Evolutionary conservation across 2,113 vertebrate species (phyloP).

Genomic region (Asarcornis scutulata): DNA sequence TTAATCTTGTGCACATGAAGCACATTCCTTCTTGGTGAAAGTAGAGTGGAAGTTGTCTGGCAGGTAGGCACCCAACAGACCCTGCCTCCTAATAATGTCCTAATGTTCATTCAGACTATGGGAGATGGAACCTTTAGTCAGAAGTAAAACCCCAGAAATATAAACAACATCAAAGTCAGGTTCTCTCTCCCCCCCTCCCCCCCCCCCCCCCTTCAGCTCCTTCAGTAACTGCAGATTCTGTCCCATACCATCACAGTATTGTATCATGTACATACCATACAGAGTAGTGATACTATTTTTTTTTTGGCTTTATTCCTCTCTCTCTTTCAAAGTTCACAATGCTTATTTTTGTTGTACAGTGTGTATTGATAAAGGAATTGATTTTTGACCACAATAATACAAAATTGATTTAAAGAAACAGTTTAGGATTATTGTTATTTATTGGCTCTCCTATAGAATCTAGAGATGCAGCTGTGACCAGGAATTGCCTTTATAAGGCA

Average conservation of each 20-base stretch:
- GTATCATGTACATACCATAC: fast-evolving
- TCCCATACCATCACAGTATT: not conserved
- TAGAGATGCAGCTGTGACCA: not conserved
- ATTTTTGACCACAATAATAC: not conserved
- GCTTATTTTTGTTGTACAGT: not conserved
- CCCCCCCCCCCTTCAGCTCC: not conserved
- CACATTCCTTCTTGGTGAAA: not conserved
- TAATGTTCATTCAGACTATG: not conserved
- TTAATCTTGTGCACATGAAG: not conserved
- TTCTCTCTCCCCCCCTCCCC: not conserved
- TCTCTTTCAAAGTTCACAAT: not conserved
- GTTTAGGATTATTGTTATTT: not conserved
- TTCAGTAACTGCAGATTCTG: not conserved
- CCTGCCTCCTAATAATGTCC: not conserved
- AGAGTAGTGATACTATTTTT: not conserved
- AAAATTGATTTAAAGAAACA: not conserved
- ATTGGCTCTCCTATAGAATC: not conserved
- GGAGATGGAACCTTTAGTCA: not conserved
- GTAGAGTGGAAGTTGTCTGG: not conserved
- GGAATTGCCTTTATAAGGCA: not conserved
- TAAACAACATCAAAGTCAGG: not conserved
- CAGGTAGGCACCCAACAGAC: not conserved
- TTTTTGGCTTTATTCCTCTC: not conserved
- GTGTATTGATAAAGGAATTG: not conserved
- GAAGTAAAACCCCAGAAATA: not conserved